These are phyloP conservation scores for Lytechinus pictus DNA, from an alignment of 35 echinoderm and acorn worm genomes.

Conservation along the genomic window DNA sequence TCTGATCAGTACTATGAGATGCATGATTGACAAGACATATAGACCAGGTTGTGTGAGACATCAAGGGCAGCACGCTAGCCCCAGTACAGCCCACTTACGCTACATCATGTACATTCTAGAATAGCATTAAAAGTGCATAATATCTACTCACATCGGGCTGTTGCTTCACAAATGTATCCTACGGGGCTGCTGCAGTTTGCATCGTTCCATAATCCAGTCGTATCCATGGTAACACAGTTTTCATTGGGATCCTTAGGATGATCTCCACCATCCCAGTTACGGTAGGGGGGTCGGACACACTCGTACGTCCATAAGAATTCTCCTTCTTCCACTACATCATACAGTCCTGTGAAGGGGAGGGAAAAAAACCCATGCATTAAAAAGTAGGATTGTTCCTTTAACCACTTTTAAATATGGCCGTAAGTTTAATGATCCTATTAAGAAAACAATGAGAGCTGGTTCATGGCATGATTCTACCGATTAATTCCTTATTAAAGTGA, in stretches of 20 bases:
- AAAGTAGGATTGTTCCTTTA: not conserved
- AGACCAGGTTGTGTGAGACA: too few relatives aligned
- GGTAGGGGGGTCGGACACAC: conserved; percentile 36
- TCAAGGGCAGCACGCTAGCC: too few relatives aligned
- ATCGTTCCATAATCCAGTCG: conserved; percentile 54
- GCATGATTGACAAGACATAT: too few relatives aligned
- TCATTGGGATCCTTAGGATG: not conserved
- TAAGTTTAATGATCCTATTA: too few relatives aligned
- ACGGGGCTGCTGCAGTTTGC: not conserved
- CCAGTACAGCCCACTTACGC: too few relatives aligned
- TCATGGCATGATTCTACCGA: too few relatives aligned
- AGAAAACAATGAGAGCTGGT: too few relatives aligned
- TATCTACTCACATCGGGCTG: conserved; percentile 38
- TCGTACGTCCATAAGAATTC: not conserved
- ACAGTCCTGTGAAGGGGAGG: not conserved
- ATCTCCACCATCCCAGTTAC: conserved; percentile 46
- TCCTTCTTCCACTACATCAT: conserved; percentile 2
- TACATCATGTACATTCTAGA: too few relatives aligned
- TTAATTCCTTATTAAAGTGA: too few relatives aligned
- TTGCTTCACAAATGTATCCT: conserved; percentile 61
- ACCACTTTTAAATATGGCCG: too few relatives aligned
- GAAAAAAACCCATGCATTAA: not conserved
- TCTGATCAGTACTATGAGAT: too few relatives aligned
- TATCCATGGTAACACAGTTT: conserved; percentile 31
- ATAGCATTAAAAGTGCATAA: too few relatives aligned